These are phyloP conservation scores for Conger conger DNA, from an alignment of 2,113 vertebrate species.

Conservation along the genomic window DNA sequence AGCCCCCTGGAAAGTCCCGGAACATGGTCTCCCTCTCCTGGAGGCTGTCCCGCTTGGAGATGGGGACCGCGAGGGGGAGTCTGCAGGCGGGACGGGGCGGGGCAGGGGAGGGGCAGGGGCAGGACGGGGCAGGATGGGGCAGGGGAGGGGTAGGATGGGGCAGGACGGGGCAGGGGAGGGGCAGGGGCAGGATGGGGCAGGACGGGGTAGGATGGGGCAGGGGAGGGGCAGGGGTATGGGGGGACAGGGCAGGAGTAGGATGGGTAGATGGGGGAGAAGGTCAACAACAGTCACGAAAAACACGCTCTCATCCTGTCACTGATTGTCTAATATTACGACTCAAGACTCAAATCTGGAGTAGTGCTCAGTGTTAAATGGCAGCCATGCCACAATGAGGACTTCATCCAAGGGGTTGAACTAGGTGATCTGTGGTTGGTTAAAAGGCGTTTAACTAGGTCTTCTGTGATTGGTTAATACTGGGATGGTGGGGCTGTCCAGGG, in stretches of 20 bases:
- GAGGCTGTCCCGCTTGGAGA: constrained; percentile 90
- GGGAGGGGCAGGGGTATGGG: background rate
- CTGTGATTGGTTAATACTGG: background rate
- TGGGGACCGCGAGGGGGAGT: constrained; percentile 76
- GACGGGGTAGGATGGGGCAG: constrained; percentile 19
- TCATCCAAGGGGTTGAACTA: background rate
- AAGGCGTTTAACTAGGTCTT: too few relatives aligned
- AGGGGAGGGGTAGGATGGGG: too few relatives aligned
- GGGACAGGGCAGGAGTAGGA: background rate
- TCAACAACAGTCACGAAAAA: background rate
- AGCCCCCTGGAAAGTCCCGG: constrained; percentile 74
- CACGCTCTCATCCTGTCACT: background rate
- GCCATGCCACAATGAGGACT: background rate
- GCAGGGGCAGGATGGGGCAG: background rate
- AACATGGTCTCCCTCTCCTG: constrained; percentile 94
- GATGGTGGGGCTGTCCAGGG: background rate
- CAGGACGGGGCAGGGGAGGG: background rate
- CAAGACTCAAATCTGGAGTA: too few relatives aligned
- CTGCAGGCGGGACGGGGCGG: constrained; percentile 71
- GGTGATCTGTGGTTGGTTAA: too few relatives aligned
- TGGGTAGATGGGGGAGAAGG: background rate
- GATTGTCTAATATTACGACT: background rate
- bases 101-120: too few relatives aligned
- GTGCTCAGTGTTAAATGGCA: background rate
- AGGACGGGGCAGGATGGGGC: background rate